Conservation (phyloP, 1,140 invertebrate genomes). For the Sitodiplosis mosellana region DNA sequence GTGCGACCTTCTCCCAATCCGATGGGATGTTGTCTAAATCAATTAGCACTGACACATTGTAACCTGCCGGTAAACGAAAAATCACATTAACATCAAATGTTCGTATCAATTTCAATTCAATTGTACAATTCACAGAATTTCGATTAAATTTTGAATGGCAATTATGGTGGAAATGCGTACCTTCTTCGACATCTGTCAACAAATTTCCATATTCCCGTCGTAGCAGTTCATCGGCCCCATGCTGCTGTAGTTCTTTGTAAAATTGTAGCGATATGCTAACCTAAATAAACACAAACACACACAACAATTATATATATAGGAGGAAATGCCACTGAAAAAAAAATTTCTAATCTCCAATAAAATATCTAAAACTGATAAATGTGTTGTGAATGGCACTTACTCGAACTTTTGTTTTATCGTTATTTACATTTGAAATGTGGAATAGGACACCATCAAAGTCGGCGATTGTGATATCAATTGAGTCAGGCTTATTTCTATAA, state of each 20-base stretch:
- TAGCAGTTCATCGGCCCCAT: conserved; percentile 92
- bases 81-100: not conserved
- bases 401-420: conserved; percentile 91
- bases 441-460: conserved; percentile 99
- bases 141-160: too few species aligned
- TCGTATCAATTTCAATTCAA: not conserved
- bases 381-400: conserved; percentile 54
- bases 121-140: not conserved
- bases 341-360: not conserved
- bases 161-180: conserved; percentile 26
- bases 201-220: conserved; percentile 78
- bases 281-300: conserved; percentile 34
- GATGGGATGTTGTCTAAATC: conserved; percentile 84
- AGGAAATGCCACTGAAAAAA: too few species aligned
- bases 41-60: conserved; percentile 85
- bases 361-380: not conserved
- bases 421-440: conserved; percentile 92
- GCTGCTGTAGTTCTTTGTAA: conserved; percentile 94
- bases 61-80: conserved; percentile 36
- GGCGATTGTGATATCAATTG: conserved; percentile 79
- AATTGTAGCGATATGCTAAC: conserved; percentile 97
- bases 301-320: too few species aligned
- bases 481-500: conserved; percentile 83
- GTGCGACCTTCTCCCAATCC: conserved; percentile 73
- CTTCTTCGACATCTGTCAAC: conserved; percentile 65